phyloP scores from a whole-genome alignment of 1,140 invertebrate species.

The Trachymyrmex cornetzi region DNA sequence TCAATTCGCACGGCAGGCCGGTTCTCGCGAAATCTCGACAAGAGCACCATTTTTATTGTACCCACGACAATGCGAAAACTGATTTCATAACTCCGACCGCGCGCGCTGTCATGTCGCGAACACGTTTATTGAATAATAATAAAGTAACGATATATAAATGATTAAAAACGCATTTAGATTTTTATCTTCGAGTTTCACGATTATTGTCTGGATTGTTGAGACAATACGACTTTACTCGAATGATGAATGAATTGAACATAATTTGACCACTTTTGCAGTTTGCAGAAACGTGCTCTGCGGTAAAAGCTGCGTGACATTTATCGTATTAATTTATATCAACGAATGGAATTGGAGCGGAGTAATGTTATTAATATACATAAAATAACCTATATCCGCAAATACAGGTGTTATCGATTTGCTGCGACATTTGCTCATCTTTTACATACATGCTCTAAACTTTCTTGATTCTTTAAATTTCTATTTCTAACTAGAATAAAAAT shows the following conservation, averaged over 20 bases:
- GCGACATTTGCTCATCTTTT: background rate
- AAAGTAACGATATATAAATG: constrained; percentile 4
- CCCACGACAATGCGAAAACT: background rate
- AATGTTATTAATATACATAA: constrained; percentile 28
- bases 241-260: background rate
- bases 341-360: background rate
- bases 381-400: constrained; percentile 38
- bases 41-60: background rate
- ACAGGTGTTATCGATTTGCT: constrained; percentile 5
- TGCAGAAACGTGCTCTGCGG: constrained; percentile 2
- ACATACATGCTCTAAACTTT: background rate
- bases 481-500: background rate
- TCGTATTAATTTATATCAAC: constrained; percentile 40
- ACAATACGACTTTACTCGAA: constrained; percentile 20
- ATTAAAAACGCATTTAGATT: constrained; percentile 5
- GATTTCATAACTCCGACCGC: background rate
- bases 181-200: background rate
- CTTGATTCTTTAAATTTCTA: background rate
- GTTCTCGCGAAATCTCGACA: constrained; percentile 40
- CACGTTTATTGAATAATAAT: constrained; percentile 13
- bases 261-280: constrained; percentile 9
- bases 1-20: constrained; percentile 19
- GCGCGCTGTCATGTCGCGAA: background rate
- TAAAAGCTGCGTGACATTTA: constrained; percentile 44
- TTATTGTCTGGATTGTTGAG: background rate